Conservation (phyloP, 1,140 invertebrate species). For the Panagrolaimus sp. region DNA sequence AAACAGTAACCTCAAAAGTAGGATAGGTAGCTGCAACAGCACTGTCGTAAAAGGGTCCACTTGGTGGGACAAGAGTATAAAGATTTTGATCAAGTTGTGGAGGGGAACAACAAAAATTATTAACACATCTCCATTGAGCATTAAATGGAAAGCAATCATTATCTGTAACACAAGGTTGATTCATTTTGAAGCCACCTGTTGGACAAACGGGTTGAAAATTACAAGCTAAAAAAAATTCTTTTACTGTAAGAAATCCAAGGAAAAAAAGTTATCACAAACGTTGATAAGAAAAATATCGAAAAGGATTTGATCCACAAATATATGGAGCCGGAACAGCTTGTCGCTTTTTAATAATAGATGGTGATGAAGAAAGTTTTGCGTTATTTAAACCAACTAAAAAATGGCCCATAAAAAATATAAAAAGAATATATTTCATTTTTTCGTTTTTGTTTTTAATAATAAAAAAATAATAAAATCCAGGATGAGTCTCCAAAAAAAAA, state of each 20-base stretch:
- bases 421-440: constrained; percentile 5
- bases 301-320: constrained; percentile 30
- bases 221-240: constrained; percentile 31
- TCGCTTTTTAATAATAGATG: constrained; percentile 15
- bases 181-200: constrained; percentile 34
- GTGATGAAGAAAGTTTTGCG: neutral
- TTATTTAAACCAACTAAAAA: neutral
- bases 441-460: constrained; percentile 1
- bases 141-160: constrained; percentile 14
- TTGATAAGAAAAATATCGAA: constrained; percentile 29
- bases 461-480: neutral
- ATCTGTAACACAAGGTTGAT: constrained; percentile 15
- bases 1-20: constrained; percentile 16
- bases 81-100: neutral
- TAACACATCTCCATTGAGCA: constrained; percentile 13
- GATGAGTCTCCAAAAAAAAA: constrained; percentile 3
- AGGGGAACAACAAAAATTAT: neutral
- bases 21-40: neutral
- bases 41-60: constrained; percentile 14
- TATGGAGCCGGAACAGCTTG: constrained; percentile 22
- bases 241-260: constrained; percentile 1
- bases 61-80: constrained; percentile 3
- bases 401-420: neutral
- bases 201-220: constrained; percentile 28
- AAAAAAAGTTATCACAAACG: constrained; percentile 20